A percentile compares a stretch with the other conserved stretches of the same genome.
These are phyloP conservation scores for Morelia viridis DNA, from an alignment of 2,797 vertebrate genomes.

Conservation along the genomic window DNA sequence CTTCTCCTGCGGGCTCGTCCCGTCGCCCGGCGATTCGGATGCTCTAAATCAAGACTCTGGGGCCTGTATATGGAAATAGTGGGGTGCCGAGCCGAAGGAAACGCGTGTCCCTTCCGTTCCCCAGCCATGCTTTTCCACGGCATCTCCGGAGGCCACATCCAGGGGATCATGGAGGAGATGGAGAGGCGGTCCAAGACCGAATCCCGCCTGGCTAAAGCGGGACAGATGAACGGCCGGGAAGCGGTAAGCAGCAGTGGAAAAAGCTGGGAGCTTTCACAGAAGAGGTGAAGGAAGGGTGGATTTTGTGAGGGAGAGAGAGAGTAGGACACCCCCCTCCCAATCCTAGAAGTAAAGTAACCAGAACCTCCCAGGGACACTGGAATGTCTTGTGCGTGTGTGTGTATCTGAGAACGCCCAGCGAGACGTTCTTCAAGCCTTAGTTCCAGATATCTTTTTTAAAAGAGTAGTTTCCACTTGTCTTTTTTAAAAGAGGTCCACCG, in stretches of 20 bases:
- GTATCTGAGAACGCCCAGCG: neutral
- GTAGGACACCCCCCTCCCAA: neutral
- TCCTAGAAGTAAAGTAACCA: neutral
- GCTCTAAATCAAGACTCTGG: constrained; percentile 81
- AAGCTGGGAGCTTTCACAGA: neutral
- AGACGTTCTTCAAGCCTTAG: neutral
- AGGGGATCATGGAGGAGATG: constrained; percentile 99
- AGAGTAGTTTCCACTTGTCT: neutral
- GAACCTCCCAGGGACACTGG: neutral
- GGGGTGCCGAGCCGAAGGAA: constrained; percentile 93
- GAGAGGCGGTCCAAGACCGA: constrained; percentile 94
- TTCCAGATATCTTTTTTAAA: neutral
- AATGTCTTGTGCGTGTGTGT: neutral
- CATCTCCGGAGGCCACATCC: constrained; percentile 99
- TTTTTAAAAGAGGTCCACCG: neutral
- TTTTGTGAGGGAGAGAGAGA: neutral
- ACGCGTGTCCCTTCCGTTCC: constrained; percentile 94
- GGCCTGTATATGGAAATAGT: constrained; percentile 98
- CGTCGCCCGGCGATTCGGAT: constrained; percentile 78
- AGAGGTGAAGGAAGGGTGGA: neutral
- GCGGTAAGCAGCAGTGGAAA: constrained; percentile 79
- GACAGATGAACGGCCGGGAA: constrained; percentile 96
- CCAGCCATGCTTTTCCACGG: constrained; percentile 99
- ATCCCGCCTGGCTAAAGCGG: constrained; percentile 91
- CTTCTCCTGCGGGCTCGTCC: neutral